Percentiles rank a stretch among this genome's conserved stretches.
Conservation (phyloP, 2,888 invertebrate genomes). For the Chloromyia formosa region DNA sequence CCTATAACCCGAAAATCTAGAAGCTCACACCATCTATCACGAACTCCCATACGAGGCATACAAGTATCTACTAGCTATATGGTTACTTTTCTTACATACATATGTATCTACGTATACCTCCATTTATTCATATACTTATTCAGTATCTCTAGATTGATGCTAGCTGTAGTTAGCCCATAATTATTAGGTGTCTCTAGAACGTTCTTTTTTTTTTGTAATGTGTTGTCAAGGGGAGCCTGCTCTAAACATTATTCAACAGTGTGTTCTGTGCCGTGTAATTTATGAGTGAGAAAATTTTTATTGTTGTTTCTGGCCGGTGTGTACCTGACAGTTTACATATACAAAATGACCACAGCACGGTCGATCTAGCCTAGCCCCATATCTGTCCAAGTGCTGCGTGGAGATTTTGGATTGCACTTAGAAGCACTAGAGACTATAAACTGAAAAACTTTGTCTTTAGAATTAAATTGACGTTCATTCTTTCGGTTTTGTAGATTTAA, state of each 20-base stretch:
- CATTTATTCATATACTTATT: background rate
- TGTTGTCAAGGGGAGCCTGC: background rate
- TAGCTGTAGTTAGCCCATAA: background rate
- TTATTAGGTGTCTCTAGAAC: background rate
- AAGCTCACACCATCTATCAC: too few species aligned
- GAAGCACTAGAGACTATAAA: too few species aligned
- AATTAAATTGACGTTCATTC: background rate
- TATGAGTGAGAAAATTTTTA: conserved; percentile 28
- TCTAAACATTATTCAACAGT: too few species aligned
- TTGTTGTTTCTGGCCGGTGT: background rate
- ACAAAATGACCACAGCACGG: too few species aligned
- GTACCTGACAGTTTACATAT: background rate
- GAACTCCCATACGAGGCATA: too few species aligned
- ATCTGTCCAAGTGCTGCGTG: background rate
- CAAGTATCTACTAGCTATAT: too few species aligned
- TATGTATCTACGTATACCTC: background rate
- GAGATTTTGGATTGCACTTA: background rate
- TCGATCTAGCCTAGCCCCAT: background rate
- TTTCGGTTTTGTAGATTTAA: background rate
- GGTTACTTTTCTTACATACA: too few species aligned
- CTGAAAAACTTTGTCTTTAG: too few species aligned
- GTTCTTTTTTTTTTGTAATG: background rate
- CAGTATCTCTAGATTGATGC: background rate
- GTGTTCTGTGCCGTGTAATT: conserved; percentile 33
- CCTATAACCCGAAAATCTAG: too few species aligned